These are phyloP conservation scores for Cassiopea andromeda DNA, from an alignment of 30 jellyfish, hydroid and myxozoan genomes.

Conservation along the genomic window DNA sequence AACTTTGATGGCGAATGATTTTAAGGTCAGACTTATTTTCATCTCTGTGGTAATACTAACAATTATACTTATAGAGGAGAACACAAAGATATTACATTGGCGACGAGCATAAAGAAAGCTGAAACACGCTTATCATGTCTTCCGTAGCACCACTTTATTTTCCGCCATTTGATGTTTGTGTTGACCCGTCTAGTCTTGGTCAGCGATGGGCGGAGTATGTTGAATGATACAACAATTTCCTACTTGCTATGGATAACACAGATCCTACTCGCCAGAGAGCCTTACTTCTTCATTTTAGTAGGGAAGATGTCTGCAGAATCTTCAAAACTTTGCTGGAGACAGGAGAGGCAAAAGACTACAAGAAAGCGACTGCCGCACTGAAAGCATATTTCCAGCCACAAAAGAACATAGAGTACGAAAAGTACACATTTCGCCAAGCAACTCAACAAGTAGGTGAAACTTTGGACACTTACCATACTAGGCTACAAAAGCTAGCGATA, in stretches of 20 bases:
- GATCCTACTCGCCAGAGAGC: not conserved
- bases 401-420: conserved; percentile 20
- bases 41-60: too few relatives aligned
- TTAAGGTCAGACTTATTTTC: too few relatives aligned
- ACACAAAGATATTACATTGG: not conserved
- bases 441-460: conserved; percentile 20
- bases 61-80: not conserved
- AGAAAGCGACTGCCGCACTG: conserved; percentile 6
- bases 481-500: not conserved
- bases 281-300: not conserved
- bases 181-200: not conserved
- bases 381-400: conserved; percentile 26
- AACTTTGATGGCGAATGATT: too few relatives aligned
- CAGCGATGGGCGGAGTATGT: not conserved
- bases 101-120: not conserved
- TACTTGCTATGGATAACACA: not conserved
- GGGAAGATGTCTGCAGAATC: conserved; percentile 16
- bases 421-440: conserved; percentile 30
- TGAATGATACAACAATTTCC: not conserved
- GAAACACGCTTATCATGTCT: not conserved
- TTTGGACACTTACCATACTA: conserved; percentile 17
- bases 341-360: conserved; percentile 32
- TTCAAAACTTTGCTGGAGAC: conserved; percentile 29
- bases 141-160: not conserved
- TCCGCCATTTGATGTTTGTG: not conserved